A percentile compares a stretch with the other conserved stretches of the same genome.
Conservation (phyloP, 2,888 invertebrate species). For the Rhopalosiphum nymphaeae region DNA sequence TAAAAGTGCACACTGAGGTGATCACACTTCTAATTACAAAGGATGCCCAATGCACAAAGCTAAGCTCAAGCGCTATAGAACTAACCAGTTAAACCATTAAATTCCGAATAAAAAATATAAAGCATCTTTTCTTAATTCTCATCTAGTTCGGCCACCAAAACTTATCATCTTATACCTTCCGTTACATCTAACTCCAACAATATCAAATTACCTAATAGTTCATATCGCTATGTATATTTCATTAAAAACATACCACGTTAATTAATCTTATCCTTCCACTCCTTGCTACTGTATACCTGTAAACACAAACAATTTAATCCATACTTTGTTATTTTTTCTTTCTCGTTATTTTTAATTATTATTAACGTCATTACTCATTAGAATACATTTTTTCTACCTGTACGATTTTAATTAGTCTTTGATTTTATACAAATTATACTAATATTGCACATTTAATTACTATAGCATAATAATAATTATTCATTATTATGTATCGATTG, state of each 20-base stretch:
- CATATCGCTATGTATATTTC: not conserved
- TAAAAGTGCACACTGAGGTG: not conserved
- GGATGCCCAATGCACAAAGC: not conserved
- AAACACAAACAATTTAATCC: not conserved
- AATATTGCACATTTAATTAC: not conserved
- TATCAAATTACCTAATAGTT: not conserved
- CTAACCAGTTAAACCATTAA: no score
- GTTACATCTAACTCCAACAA: not conserved
- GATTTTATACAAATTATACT: not conserved
- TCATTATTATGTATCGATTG: not conserved
- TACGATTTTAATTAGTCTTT: not conserved
- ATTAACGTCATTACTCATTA: not conserved
- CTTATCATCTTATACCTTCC: not conserved
- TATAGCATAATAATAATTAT: not conserved
- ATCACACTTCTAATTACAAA: not conserved
- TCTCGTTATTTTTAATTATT: not conserved
- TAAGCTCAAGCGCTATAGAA: not conserved
- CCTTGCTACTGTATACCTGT: not conserved
- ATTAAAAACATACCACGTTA: not conserved
- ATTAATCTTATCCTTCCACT: not conserved
- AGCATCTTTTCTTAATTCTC: not conserved
- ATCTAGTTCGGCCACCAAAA: not conserved
- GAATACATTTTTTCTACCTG: not conserved
- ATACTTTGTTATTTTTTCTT: not conserved
- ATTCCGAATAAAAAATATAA: not conserved